Percentiles rank a stretch among this genome's conserved stretches.
These are phyloP conservation scores for Sicus ferrugineus DNA, from an alignment of 2,888 invertebrate genomes.

Conservation along the genomic window DNA sequence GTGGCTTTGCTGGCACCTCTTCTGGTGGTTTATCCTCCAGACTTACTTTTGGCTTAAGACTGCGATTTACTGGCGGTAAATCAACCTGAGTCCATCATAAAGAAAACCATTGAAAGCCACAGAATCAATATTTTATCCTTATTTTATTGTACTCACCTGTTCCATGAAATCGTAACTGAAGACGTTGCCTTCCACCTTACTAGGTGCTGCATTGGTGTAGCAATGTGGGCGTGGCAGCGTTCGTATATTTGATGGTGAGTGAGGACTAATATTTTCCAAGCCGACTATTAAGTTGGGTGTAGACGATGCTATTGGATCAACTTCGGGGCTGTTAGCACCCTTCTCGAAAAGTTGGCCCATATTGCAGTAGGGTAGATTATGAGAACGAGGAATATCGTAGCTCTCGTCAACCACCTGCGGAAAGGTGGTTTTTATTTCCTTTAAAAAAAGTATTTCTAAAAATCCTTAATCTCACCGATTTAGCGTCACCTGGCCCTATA, in stretches of 20 bases:
- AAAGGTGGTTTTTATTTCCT: neutral
- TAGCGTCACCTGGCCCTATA: constrained; percentile 61
- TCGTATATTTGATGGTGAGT: constrained; percentile 47
- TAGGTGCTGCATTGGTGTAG: constrained; percentile 68
- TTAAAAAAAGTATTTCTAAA: neutral
- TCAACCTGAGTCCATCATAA: constrained; percentile 47
- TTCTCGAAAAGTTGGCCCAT: constrained; percentile 57
- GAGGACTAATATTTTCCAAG: constrained; percentile 40
- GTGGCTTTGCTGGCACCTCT: constrained; percentile 59
- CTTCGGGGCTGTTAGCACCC: constrained; percentile 53
- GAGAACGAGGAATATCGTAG: constrained; percentile 77
- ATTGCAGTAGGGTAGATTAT: constrained; percentile 66
- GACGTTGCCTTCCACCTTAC: constrained; percentile 64
- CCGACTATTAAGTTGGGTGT: constrained; percentile 61
- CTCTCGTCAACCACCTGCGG: constrained; percentile 66
- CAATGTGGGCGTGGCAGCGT: constrained; percentile 63
- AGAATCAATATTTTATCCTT: neutral
- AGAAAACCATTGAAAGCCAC: neutral
- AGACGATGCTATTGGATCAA: constrained; percentile 59
- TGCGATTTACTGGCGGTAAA: constrained; percentile 81
- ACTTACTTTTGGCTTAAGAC: constrained; percentile 73
- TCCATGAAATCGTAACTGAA: constrained; percentile 67
- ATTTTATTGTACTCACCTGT: constrained; percentile 44
- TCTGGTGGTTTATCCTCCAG: constrained; percentile 58
- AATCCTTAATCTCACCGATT: constrained; percentile 48